A percentile compares a stretch with the other conserved stretches of the same genome.
These are phyloP conservation scores for Cladopsammia gracilis DNA, from an alignment of 64 coral and sea anemone genomes.

Conservation along the genomic window DNA sequence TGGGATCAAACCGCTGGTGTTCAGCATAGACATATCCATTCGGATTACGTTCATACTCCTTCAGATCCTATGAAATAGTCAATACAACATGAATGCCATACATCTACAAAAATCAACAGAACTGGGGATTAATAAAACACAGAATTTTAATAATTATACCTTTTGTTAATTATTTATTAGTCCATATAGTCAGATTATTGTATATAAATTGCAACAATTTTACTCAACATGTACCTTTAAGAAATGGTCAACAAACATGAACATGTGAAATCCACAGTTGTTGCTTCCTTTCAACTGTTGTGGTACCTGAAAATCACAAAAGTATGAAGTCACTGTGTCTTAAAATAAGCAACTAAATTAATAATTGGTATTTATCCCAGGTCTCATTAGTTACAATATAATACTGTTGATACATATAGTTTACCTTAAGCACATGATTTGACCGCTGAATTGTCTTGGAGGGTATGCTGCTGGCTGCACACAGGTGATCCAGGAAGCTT, in stretches of 20 bases:
- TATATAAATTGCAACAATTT: neutral
- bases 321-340: too few relatives aligned
- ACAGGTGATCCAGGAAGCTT: conserved; percentile 53
- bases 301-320: conserved; percentile 40
- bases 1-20: conserved; percentile 54
- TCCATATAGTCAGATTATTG: neutral
- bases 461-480: neutral
- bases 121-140: neutral
- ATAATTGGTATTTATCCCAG: too few relatives aligned
- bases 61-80: conserved; percentile 25
- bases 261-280: conserved; percentile 65
- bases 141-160: neutral
- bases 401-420: too few relatives aligned
- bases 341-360: too few relatives aligned
- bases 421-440: conserved; percentile 42
- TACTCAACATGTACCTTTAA: neutral
- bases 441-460: conserved; percentile 31
- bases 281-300: conserved; percentile 49
- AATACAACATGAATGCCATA: neutral
- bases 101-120: neutral
- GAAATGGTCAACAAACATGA: conserved; percentile 34
- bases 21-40: conserved; percentile 45
- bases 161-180: neutral
- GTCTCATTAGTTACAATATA: too few relatives aligned
- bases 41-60: conserved; percentile 7